Conservation (phyloP, 2,797 vertebrate genomes). For the Sebastes iracundus region DNA sequence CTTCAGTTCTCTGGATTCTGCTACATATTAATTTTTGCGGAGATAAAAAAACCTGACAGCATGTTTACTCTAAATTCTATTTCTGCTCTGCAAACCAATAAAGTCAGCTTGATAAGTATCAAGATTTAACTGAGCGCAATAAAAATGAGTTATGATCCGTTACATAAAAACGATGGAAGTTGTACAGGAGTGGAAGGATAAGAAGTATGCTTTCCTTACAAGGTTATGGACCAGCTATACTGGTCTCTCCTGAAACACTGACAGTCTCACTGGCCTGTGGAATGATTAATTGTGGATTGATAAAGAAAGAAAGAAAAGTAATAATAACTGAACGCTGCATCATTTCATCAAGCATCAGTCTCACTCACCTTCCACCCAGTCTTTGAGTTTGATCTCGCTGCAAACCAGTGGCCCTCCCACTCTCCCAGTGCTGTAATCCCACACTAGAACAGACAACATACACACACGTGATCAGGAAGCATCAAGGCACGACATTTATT, state of each 20-base stretch:
- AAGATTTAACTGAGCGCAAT: slow-evolving; percentile 28
- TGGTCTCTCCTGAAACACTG: neutral
- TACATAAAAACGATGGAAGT: neutral
- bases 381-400: slow-evolving; percentile 93
- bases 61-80: slow-evolving; percentile 17
- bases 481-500: slow-evolving; percentile 36
- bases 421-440: slow-evolving; percentile 96
- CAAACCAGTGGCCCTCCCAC: slow-evolving; percentile 94
- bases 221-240: slow-evolving; percentile 34
- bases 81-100: slow-evolving; percentile 11
- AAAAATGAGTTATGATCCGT: slow-evolving; percentile 41
- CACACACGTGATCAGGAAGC: slow-evolving; percentile 17
- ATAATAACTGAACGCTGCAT: neutral
- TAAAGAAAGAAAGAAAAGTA: neutral
- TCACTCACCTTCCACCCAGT: slow-evolving; percentile 95
- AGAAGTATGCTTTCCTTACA: slow-evolving; percentile 58
- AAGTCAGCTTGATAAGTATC: slow-evolving; percentile 29
- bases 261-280: neutral
- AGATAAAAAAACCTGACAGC: neutral
- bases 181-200: neutral
- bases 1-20: neutral
- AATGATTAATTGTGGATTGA: neutral
- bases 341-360: neutral
- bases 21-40: neutral
- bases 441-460: slow-evolving; percentile 82